These are phyloP conservation scores for Conus ventricosus DNA, from an alignment of 1,140 invertebrate species.

Conservation along the genomic window DNA sequence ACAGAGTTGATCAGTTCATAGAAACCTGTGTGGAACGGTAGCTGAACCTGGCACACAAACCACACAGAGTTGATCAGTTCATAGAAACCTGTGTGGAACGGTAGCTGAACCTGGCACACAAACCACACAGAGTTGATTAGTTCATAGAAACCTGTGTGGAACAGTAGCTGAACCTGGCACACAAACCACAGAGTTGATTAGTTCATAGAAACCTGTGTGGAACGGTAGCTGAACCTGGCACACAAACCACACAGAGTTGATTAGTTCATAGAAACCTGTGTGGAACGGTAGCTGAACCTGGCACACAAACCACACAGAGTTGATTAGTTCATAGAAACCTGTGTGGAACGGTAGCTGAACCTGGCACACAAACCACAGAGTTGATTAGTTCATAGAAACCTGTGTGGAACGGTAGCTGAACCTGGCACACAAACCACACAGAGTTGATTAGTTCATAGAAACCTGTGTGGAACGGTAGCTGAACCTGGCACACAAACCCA, in stretches of 20 bases:
- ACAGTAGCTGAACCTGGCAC: slow-evolving; percentile 96
- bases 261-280: slow-evolving; percentile 78
- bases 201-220: no score
- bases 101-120: slow-evolving; percentile 80
- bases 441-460: slow-evolving; percentile 7
- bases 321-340: no score
- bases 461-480: neutral
- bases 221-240: neutral
- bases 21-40: neutral
- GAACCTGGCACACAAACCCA: slow-evolving; percentile 6
- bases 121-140: neutral
- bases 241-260: neutral
- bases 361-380: slow-evolving; percentile 2
- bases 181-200: slow-evolving; percentile 53
- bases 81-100: slow-evolving; percentile 86
- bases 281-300: slow-evolving; percentile 99
- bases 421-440: slow-evolving; percentile 78
- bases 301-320: slow-evolving; percentile 54
- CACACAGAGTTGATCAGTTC: neutral
- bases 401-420: slow-evolving; percentile 99
- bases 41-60: slow-evolving; percentile 18
- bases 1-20: slow-evolving; percentile 21
- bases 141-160: slow-evolving; percentile 83
- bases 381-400: no score
- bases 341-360: neutral